A percentile compares a stretch with the other conserved stretches of the same genome.
These are phyloP conservation scores for Gyps fulvus DNA, from an alignment of 2,113 vertebrate genomes.

Conservation along the genomic window DNA sequence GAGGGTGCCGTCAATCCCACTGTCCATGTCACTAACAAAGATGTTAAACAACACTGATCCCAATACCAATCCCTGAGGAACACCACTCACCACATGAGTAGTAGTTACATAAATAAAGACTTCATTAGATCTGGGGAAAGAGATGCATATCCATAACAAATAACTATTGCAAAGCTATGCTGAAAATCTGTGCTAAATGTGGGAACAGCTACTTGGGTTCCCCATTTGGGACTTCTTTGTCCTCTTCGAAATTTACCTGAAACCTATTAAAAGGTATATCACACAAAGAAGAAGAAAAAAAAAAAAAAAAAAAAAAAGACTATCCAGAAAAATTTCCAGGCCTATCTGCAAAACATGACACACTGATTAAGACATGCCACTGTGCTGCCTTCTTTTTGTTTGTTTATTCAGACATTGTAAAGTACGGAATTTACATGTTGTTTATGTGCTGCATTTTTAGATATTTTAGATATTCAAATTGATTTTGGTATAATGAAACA, in stretches of 20 bases:
- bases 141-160: not conserved
- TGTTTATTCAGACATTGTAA: not conserved
- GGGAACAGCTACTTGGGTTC: not conserved
- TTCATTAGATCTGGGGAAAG: not conserved
- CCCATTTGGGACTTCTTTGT: not conserved
- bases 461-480: not conserved
- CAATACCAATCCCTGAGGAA: too few species aligned
- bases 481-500: not conserved
- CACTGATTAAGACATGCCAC: not conserved
- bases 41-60: too few species aligned
- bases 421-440: not conserved
- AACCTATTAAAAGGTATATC: not conserved
- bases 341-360: not conserved
- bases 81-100: not conserved
- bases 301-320: too few species aligned
- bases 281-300: not conserved
- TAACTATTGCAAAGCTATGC: not conserved
- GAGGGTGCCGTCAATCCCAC: too few species aligned
- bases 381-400: not conserved
- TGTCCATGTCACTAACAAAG: too few species aligned
- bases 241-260: not conserved
- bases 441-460: not conserved
- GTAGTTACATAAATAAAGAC: not conserved
- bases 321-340: not conserved
- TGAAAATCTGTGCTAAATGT: not conserved